Evolutionary conservation across 2,113 vertebrate genomes (phyloP), one percentile per base, ranked within the genome.

Genomic region (Amblyornis subalaris): DNA sequence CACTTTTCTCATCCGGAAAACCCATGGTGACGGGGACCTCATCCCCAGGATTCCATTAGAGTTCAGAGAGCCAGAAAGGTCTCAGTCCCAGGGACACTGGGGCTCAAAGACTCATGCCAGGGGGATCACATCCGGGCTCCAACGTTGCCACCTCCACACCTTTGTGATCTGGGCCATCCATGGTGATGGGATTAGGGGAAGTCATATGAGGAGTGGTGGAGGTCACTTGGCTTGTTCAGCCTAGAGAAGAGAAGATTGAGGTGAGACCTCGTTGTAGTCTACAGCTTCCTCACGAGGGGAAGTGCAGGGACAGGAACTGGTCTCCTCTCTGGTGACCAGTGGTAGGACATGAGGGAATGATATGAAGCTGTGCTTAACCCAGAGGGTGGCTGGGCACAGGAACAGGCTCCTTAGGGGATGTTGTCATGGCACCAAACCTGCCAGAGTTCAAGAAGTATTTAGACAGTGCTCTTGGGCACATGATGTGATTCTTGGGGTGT

Each of bases 71-170:
- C 12, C 38, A 61, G 73, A n/a, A 47, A 61, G 4, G 28, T 77
- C 1, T 0, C 33, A 54, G 55, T n/a, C 15, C 23, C 1, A 0
- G 23, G 47, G 28, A 38, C 19, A 38, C 33, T n/a, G 47, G 12
- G 19, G 8, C 28, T 61, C 45, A 36, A 22, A 69, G 51, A 44
- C 23, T 53, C 33, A 19, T 77, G 45, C 45, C 38, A 61, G 38
- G 38, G 15, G 14, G 14, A 86, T 45, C 33, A 35, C 13, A 53
- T 45, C 19, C 10, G 18, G 35, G 12, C 7, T 33, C 15, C n/a
- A 62, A 14, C 5, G 2, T 40, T 47, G 73, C 8, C 29, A 6
- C 4, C n/a, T 70, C 48, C 28, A 40, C 24, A 54, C 10, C 23
- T 70, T 53, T 61, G 19, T 61, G 23, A n/a, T 70, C 20, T 17